Evolutionary conservation across 1,140 invertebrate species (phyloP), one percentile per base, ranked within the genome.

Genomic region (Aradophagus sp.): DNA sequence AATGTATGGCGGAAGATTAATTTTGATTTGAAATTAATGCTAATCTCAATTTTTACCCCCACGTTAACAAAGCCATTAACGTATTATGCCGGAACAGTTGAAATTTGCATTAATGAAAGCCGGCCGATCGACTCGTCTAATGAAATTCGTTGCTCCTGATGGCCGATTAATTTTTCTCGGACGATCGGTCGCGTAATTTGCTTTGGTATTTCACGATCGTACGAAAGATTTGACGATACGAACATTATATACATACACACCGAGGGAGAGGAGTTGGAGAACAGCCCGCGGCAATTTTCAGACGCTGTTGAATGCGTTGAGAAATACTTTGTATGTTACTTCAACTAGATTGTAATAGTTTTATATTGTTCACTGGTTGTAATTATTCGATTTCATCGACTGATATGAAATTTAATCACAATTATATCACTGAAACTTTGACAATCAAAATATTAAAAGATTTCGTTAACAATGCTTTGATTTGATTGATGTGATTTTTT

Each of bases 181-280:
- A 59, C 65, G 68, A 72, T 72, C 52, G 42, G 47, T 29, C 47
- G 47, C 74, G 75, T 79, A 78, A 80, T 80, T 78, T 68, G 70
- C 56, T 63, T 70, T 66, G 66, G 70, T 74, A 76, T 70, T 69
- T 66, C 50, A 56, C 73, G 80, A 81, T 81, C 78, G 68, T 76
- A 76, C 70, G 74, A 38, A 70, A 80, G 77, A 79, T 80, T 79
- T 58, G 77, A 76, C 73, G 76, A 19, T 44, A 17, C 35, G 14
- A 4, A 23, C 8, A 5, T 23, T 32, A 6, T 34, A 38, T 3
- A 31, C 29, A 35, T 26, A 27, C 19, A 42, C 27, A 55, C 27
- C 35, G 1, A 29, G 8, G 11, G 45, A 52, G 26, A 16, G 35
- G 31, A 38, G 55, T 47, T 20, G 44, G 41, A 59, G 73, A 45